These are phyloP conservation scores for Deroptyus accipitrinus DNA, from an alignment of 2,113 vertebrate species.

Conservation along the genomic window DNA sequence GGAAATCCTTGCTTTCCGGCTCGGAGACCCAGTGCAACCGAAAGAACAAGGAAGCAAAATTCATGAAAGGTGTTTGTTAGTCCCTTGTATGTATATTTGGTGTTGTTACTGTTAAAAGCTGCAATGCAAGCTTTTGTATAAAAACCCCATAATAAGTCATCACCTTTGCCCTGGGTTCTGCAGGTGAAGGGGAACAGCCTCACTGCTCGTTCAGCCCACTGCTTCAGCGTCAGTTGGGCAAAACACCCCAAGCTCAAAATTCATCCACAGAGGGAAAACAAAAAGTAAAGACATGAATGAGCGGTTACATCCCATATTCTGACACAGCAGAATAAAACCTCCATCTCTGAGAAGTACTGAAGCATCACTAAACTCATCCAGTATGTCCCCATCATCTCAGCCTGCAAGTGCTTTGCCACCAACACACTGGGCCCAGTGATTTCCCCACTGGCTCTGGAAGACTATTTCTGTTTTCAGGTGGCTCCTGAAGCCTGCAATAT, in stretches of 20 bases:
- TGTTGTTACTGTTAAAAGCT: not conserved
- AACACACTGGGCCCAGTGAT: not conserved
- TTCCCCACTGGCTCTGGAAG: not conserved
- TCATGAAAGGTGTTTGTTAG: not conserved
- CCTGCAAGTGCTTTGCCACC: not conserved
- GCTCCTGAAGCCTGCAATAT: not conserved
- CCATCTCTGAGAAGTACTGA: not conserved
- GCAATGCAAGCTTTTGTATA: rapidly evolving
- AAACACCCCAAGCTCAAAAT: not conserved
- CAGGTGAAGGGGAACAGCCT: not conserved
- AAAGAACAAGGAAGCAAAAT: not conserved
- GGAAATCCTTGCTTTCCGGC: not conserved
- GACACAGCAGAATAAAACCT: not conserved
- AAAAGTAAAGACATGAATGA: not conserved
- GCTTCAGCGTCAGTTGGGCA: not conserved
- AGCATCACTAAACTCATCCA: not conserved
- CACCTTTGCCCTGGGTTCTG: not conserved
- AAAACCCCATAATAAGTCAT: not conserved
- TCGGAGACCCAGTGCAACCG: not conserved
- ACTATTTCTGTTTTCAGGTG: not conserved
- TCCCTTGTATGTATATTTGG: not conserved
- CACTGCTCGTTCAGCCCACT: rapidly evolving
- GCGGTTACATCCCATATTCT: not conserved
- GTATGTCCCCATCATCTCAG: not conserved
- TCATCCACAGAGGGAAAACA: not conserved